phyloP scores from a whole-genome alignment of 2,113 vertebrate species.

The Megaleporinus macrocephalus region DNA sequence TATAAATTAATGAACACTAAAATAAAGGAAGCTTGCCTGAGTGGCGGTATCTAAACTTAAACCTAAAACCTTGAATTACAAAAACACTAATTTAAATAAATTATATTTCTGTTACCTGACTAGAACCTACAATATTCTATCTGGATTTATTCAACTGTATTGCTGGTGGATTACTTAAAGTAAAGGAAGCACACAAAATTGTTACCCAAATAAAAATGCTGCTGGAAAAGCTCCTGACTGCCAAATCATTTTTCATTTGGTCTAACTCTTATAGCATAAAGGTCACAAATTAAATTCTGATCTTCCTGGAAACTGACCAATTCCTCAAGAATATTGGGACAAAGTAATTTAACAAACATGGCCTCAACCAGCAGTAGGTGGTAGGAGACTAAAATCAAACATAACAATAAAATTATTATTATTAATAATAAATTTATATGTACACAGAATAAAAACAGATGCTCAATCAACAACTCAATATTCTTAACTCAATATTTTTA shows the following conservation, averaged over 20 bases:
- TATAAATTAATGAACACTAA: neutral
- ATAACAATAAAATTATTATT: no score
- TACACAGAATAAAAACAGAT: no score
- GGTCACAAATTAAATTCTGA: no score
- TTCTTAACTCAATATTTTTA: no score
- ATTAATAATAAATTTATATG: no score
- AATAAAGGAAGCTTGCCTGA: neutral
- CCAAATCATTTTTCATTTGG: neutral
- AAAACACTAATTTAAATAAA: neutral
- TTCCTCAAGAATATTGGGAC: neutral
- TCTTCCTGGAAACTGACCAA: no score
- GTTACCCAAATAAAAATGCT: neutral
- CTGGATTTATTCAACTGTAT: neutral
- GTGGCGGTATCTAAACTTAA: no score
- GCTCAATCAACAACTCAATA: no score
- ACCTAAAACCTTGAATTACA: neutral
- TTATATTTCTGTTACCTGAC: neutral
- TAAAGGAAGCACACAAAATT: constrained; percentile 31
- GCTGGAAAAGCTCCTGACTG: neutral
- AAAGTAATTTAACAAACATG: neutral
- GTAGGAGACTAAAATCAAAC: no score
- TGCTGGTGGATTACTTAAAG: constrained; percentile 3
- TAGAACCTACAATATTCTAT: neutral
- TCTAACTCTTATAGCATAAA: neutral
- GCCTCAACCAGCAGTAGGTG: no score